phyloP scores from a whole-genome alignment of 2,797 vertebrate species.

The Arremon brunneinucha region DNA sequence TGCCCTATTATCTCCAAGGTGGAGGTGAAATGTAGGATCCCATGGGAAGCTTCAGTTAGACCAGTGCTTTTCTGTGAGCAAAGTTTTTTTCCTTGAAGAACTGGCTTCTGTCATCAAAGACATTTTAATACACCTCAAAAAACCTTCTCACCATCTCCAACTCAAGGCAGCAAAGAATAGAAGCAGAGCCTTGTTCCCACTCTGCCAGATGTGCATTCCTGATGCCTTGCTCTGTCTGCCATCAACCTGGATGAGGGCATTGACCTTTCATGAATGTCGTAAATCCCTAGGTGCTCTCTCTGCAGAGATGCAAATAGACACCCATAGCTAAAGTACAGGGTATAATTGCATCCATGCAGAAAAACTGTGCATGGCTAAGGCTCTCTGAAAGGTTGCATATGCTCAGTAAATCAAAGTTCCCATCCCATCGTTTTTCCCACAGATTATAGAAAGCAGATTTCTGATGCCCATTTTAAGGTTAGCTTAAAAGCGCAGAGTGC shows the following conservation, averaged over 20 bases:
- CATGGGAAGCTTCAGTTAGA: neutral
- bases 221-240: neutral
- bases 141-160: neutral
- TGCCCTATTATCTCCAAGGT: neutral
- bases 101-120: constrained; percentile 10
- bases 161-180: neutral
- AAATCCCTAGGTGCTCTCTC: neutral
- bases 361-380: neutral
- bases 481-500: neutral
- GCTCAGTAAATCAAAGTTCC: neutral
- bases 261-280: rapidly evolving
- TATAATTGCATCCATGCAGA: neutral
- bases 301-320: neutral
- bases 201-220: neutral
- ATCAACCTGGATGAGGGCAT: neutral
- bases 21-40: neutral
- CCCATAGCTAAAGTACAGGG: neutral
- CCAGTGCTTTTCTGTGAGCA: neutral
- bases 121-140: neutral
- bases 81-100: neutral
- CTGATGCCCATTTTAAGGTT: neutral
- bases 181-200: neutral
- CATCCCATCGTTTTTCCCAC: neutral
- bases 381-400: neutral
- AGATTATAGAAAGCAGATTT: neutral